Evolutionary conservation across 2,113 vertebrate genomes (phyloP).

Genomic region (Plotosus lineatus): DNA sequence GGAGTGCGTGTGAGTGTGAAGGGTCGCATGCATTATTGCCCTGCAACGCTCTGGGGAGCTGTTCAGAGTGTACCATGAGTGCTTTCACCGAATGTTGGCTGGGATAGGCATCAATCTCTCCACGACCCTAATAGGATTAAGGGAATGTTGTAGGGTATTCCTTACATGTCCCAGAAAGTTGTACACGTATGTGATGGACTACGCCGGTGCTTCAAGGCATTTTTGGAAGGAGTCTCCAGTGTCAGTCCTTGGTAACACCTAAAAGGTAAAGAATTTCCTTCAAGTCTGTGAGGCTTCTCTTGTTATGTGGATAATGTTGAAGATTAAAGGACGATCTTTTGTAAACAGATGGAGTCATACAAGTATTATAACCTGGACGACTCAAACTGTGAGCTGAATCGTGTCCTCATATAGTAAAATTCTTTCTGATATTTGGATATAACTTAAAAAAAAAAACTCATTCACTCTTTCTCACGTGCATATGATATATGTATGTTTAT

Average conservation of each 20-base stretch:
- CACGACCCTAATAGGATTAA: too few species aligned
- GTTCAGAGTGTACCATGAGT: too few species aligned
- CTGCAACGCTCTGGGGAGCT: too few species aligned
- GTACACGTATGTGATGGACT: too few species aligned
- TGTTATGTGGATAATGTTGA: neutral
- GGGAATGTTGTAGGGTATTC: too few species aligned
- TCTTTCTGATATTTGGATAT: neutral
- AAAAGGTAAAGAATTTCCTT: neutral
- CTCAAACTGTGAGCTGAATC: neutral
- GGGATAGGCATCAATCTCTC: too few species aligned
- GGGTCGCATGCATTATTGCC: too few species aligned
- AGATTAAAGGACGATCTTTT: neutral
- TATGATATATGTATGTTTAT: conserved; percentile 11
- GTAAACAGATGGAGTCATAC: neutral
- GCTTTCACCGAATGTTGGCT: too few species aligned
- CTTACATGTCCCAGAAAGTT: too few species aligned
- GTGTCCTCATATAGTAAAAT: neutral
- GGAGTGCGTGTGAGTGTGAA: too few species aligned
- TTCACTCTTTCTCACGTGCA: neutral
- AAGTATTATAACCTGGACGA: neutral
- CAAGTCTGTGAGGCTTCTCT: neutral
- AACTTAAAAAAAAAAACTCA: neutral
- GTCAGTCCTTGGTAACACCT: neutral
- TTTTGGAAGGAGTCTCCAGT: neutral
- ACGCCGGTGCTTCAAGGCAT: neutral